Base-by-base conservation (phyloP, 1,140 invertebrate genomes). In the Zaprionus kolodkinae region DNA sequence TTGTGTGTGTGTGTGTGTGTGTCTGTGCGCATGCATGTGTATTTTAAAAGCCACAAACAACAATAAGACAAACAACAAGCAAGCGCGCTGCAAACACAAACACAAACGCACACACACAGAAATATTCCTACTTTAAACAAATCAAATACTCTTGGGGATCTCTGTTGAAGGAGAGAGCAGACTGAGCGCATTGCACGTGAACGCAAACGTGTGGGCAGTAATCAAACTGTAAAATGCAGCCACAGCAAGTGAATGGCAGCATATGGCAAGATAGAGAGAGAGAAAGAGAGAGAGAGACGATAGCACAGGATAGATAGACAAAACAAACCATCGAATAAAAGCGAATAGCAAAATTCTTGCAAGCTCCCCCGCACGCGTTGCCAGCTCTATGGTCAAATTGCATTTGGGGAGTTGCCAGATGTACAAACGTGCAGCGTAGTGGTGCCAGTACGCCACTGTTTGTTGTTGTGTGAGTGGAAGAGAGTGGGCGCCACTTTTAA, bases 91-190 rank as follows among this genome's bases (percentile, higher is more conserved):
- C 45, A 43, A 45, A 52, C 61, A 73, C 68, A 81, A 63, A 52
- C 60, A 48, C 43, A 56, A 35, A 56, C 65, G 64, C 27, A 73
- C 68, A 50, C 59, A 45, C 64, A 43, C 62, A 35, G 13, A 43
- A 56, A 85, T 72, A 50, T 56, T 79, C 67, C 57, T 79, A 59
- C 71, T 86, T 83, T 79, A 86, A 86, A 87, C 78, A 86, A 85
- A 85, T 86, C 78, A 74, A 84, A 74, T 72, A 60, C 72, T 61
- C 40, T 72, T 25, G 45, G 15, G 45, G 35, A 70, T 72, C 64
- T 78, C 48, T 67, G 36, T 13, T 15, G 48, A 38, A 64, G 50
- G 33, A 40, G 36, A 52, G 52, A 54, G 50, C 30, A 4, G 12
- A 40, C 33, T 57, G 70, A 64, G 66, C 55, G 78, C 63, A 43